Evolutionary conservation across 2,113 vertebrate species (phyloP), one percentile per base, ranked within the genome.

Genomic region (Mus pahari): DNA sequence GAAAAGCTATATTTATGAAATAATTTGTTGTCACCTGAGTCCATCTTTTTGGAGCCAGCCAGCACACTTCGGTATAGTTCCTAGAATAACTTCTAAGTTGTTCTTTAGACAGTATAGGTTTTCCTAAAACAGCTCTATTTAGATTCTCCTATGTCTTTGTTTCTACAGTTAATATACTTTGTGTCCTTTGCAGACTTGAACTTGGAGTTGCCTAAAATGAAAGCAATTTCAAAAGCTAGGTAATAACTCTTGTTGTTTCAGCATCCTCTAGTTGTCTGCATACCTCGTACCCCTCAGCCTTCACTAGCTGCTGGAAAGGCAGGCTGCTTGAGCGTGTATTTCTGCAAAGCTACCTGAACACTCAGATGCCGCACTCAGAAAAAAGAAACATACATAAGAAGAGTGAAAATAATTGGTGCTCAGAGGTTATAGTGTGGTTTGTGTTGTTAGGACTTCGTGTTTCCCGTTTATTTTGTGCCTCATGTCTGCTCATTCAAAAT

Each of bases 101-200:
- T 92, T 92, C 82, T 96, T 78, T 53, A 91, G 10, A 74, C 68
- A 36, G 87, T 87, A 91, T 94, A 94, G 84, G 89, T 86, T 96
- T 86, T 86, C 95, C 90, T 81, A 3, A 5, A 81, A 82, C 42
- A 81, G 24, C 95, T 98, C 0, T 88, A n/a, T 97, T 98, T 97
- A 96, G 97, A 87, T 95, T 95, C 88, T 55, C 71, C 91, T 95
- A 26, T 77, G 19, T 82, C 98, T 97, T 97, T 96, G 55, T 97
- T 98, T 95, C 95, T 96, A 60, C 88, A 95, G 82, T 98, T 97
- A 95, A 20, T 95, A 48, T 97, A 77, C 95, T 96, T 96, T 64
- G 6, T 87, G 62, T 93, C 82, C 81, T 97, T 91, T 91, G 78
- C 75, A 86, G 53, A 95, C 87, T 89, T 97, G 84, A 89, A n/a